Percentiles rank a stretch among this genome's conserved stretches.
phyloP scores from a whole-genome alignment of 2,797 vertebrate genomes.

The Babyrousa celebensis region DNA sequence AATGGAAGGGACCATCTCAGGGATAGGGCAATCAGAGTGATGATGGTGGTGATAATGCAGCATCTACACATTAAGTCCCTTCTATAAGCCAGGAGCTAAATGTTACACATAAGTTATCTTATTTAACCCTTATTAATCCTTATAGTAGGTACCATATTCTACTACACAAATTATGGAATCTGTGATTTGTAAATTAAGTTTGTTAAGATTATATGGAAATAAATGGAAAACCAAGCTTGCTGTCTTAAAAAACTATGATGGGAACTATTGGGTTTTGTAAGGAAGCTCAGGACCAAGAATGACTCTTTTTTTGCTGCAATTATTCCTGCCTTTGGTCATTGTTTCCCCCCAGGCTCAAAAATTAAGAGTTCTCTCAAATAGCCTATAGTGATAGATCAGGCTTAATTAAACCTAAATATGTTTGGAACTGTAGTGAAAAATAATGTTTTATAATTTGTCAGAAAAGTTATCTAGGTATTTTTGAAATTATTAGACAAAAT shows the following conservation, averaged over 20 bases:
- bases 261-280: background rate
- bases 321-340: background rate
- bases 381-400: background rate
- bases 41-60: too few relatives aligned
- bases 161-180: background rate
- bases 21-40: background rate
- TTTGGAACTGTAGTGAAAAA: background rate
- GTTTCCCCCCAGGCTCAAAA: background rate
- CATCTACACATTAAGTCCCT: background rate
- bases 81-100: background rate
- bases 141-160: background rate
- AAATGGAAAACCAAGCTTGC: background rate
- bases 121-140: background rate
- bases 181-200: slow-evolving; percentile 13
- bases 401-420: slow-evolving; percentile 14
- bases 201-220: background rate
- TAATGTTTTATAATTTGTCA: background rate
- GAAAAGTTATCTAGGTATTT: background rate
- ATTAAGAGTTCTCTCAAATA: background rate
- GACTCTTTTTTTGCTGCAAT: background rate
- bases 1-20: background rate
- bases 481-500: background rate
- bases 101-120: background rate
- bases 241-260: background rate
- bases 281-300: background rate